A percentile compares a stretch with the other conserved stretches of the same genome.
Conservation (phyloP, 2,797 vertebrate genomes). For the Sebastes wilsoni region DNA sequence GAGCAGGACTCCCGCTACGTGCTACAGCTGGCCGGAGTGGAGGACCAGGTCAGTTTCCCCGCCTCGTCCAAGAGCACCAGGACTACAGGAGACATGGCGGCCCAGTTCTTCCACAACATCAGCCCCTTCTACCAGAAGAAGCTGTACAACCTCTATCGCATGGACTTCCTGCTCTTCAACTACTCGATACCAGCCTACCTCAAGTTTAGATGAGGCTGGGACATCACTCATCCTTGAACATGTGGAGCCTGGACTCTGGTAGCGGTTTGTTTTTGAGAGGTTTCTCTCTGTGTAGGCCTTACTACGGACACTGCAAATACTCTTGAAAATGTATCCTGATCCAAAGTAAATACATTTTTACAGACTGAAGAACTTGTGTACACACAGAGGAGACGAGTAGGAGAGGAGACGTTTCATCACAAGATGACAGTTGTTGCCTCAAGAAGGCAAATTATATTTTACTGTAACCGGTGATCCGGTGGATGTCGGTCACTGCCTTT, state of each 20-base stretch:
- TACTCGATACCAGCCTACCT: constrained; percentile 90
- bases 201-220: constrained; percentile 81
- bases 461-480: constrained; percentile 30
- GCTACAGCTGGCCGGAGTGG: constrained; percentile 84
- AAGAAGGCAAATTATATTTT: constrained; percentile 5
- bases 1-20: constrained; percentile 89
- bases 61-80: constrained; percentile 81
- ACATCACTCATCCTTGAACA: background rate
- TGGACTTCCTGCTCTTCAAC: constrained; percentile 95
- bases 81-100: constrained; percentile 84
- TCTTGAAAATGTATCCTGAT: background rate
- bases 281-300: background rate
- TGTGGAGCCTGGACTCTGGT: background rate
- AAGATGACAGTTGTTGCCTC: background rate
- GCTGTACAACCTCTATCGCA: constrained; percentile 91
- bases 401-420: constrained; percentile 16
- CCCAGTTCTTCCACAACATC: constrained; percentile 89
- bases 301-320: constrained; percentile 1
- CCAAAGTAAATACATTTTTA: background rate
- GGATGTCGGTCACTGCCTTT: constrained; percentile 39
- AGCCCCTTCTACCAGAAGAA: constrained; percentile 92
- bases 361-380: background rate
- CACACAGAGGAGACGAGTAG: background rate
- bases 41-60: constrained; percentile 84
- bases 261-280: background rate